phyloP scores from a whole-genome alignment of 1,140 invertebrate genomes.

The Sminthurides bifidus region DNA sequence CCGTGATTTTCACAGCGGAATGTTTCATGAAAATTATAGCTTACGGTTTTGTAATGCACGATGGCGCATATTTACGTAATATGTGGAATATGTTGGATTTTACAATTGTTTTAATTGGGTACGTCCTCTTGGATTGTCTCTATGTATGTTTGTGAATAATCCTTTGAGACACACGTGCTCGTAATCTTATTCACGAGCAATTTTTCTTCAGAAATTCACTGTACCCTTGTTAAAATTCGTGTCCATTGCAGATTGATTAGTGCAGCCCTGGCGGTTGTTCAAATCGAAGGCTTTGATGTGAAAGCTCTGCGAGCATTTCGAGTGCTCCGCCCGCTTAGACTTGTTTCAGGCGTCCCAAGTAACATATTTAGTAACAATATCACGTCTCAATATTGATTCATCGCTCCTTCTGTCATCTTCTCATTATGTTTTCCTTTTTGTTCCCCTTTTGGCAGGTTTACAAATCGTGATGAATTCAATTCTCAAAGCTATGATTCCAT shows the following conservation, averaged over 20 bases:
- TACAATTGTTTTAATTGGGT: constrained; percentile 52
- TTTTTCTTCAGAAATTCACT: too few relatives aligned
- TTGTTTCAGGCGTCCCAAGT: constrained; percentile 61
- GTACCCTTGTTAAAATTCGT: constrained; percentile 33
- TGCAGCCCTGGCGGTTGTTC: constrained; percentile 34
- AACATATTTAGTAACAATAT: constrained; percentile 37
- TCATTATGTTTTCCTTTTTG: not conserved
- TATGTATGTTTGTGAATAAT: too few relatives aligned
- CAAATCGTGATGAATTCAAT: constrained; percentile 88
- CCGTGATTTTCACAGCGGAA: constrained; percentile 96
- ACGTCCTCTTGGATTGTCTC: too few relatives aligned
- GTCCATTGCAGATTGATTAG: constrained; percentile 3
- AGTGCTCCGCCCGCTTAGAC: constrained; percentile 48
- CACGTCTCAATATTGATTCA: too few relatives aligned
- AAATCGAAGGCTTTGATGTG: constrained; percentile 42
- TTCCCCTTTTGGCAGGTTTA: constrained; percentile 61
- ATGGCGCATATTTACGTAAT: constrained; percentile 50
- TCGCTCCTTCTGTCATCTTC: not conserved
- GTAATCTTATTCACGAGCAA: too few relatives aligned
- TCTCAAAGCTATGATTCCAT: constrained; percentile 69
- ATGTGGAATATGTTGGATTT: constrained; percentile 56
- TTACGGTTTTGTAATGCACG: constrained; percentile 56
- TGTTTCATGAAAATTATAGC: constrained; percentile 98
- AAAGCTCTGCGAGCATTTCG: constrained; percentile 55
- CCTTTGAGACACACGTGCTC: too few relatives aligned